Evolutionary conservation across 2,888 invertebrate species (phyloP).

Genomic region (Orchesellides sinensis): DNA sequence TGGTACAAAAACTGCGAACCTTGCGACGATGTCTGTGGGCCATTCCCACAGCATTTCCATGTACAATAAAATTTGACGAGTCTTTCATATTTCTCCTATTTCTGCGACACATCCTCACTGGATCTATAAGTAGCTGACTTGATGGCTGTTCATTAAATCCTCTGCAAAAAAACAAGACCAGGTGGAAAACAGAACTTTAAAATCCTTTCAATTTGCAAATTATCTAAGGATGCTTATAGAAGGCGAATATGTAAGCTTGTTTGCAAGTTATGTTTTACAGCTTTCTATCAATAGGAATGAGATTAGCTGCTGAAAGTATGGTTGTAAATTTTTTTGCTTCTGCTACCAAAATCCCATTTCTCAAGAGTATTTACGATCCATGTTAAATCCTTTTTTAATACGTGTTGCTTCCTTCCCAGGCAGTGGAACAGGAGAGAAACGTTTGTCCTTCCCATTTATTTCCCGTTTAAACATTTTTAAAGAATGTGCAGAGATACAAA

Average conservation of each 20-base stretch:
- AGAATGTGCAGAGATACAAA: no score
- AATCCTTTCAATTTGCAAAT: background rate
- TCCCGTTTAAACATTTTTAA: no score
- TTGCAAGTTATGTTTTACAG: background rate
- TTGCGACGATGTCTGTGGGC: constrained; percentile 76
- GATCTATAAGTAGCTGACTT: constrained; percentile 93
- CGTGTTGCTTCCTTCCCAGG: no score
- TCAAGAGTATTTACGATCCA: constrained; percentile 1
- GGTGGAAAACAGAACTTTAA: background rate
- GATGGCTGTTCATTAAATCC: constrained; percentile 76
- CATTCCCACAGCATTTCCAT: constrained; percentile 81
- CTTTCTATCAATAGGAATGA: background rate
- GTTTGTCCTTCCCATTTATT: no score
- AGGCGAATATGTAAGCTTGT: background rate
- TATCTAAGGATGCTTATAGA: background rate
- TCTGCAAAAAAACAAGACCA: constrained; percentile 53
- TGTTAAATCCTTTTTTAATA: constrained; percentile 3
- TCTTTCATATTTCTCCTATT: constrained; percentile 77
- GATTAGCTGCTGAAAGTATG: background rate
- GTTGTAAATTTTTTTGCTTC: background rate
- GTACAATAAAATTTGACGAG: constrained; percentile 79
- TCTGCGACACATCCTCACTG: constrained; percentile 92
- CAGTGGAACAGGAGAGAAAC: no score
- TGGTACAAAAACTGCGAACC: constrained; percentile 81
- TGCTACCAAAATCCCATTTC: no score